Percentiles rank a stretch among this genome's conserved stretches.
Evolutionary conservation across 2,797 vertebrate species (phyloP).

Genomic region (Myotis myotis): DNA sequence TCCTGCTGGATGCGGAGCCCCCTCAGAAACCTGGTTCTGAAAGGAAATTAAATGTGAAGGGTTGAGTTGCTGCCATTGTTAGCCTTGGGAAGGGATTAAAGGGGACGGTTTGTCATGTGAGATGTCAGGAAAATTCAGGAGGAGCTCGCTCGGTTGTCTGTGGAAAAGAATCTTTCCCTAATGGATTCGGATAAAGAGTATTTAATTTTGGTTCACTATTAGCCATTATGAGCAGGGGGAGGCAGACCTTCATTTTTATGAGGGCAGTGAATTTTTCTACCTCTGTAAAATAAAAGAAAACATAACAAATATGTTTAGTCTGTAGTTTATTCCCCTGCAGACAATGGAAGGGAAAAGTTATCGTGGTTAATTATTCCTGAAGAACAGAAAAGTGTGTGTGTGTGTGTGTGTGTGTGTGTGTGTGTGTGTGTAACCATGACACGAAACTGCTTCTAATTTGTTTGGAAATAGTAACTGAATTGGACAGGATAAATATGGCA

Average conservation of each 20-base stretch:
- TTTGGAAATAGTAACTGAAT: not conserved
- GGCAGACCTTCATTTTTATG: not conserved
- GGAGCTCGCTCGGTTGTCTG: constrained; percentile 24
- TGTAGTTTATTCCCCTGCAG: constrained; percentile 26
- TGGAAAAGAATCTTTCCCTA: not conserved
- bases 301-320: not conserved
- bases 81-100: constrained; percentile 40
- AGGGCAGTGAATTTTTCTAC: not conserved
- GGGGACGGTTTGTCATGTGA: not conserved
- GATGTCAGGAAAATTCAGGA: constrained; percentile 58
- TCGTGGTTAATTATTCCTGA: constrained; percentile 15
- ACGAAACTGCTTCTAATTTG: not conserved
- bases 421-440: not conserved
- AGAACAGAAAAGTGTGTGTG: constrained; percentile 22
- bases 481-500: not conserved
- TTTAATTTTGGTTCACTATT: constrained; percentile 36
- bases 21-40: not conserved
- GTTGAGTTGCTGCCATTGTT: constrained; percentile 2
- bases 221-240: not conserved
- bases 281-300: constrained; percentile 37
- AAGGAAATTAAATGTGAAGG: constrained; percentile 58
- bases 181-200: constrained; percentile 52
- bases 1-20: not conserved
- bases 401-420: not conserved
- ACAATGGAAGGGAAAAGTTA: constrained; percentile 11